Conservation (phyloP, 2,888 invertebrate species). For the Alitta virens region DNA sequence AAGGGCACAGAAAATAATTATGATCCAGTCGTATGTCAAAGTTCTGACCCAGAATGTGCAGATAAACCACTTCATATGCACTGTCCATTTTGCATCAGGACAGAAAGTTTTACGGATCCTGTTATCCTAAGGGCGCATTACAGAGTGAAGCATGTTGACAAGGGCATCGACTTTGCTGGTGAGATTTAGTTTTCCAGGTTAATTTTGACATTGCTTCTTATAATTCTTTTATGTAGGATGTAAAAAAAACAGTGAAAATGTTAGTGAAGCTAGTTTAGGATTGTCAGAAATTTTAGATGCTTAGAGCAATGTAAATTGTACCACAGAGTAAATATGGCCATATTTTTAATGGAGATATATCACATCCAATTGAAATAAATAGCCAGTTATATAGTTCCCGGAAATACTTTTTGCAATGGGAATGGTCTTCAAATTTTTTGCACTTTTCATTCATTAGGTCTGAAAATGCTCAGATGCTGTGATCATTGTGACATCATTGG, state of each 20-base stretch:
- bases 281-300: too few relatives aligned
- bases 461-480: constrained; percentile 55
- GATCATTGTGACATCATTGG: constrained; percentile 57
- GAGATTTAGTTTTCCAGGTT: constrained; percentile 6
- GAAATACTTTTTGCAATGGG: too few relatives aligned
- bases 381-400: too few relatives aligned
- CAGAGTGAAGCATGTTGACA: constrained; percentile 57
- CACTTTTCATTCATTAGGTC: constrained; percentile 33
- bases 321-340: too few relatives aligned
- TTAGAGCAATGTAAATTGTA: too few relatives aligned
- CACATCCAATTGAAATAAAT: too few relatives aligned
- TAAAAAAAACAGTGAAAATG: too few relatives aligned
- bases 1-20: constrained; percentile 54
- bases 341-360: too few relatives aligned
- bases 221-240: too few relatives aligned
- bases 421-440: too few relatives aligned
- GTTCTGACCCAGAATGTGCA: constrained; percentile 44
- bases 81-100: constrained; percentile 55
- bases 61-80: constrained; percentile 51
- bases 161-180: constrained; percentile 57
- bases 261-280: too few relatives aligned
- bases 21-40: constrained; percentile 40
- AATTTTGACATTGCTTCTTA: too few relatives aligned
- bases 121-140: constrained; percentile 56
- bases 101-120: constrained; percentile 51